Base-by-base conservation (phyloP, 2,797 vertebrate species). In the Enteromius anoplus region DNA sequence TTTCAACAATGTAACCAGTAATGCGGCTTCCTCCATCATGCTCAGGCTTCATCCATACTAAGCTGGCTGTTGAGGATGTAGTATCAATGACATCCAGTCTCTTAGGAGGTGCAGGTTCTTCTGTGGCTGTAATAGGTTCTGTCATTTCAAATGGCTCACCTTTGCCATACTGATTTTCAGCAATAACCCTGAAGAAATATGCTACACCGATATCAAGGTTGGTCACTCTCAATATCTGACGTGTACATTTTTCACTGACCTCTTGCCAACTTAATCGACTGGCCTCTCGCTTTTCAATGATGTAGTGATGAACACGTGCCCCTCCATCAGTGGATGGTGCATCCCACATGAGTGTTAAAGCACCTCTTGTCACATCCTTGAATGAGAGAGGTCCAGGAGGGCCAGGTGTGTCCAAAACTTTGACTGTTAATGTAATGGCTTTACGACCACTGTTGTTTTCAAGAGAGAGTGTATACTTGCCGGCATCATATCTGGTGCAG, bases 1-100 rank as follows among this genome's bases (percentile, higher is more conserved):
- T 96, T 91, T 99, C 98, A 81, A 99, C 93, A 68, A 97, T 93
- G 87, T 99, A 99, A 76, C 95, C 96, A 91, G 95, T 96, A 88
- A 99, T 94, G 68, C 94, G 96, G 88, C 98, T 99, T 85, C 98
- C 98, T 90, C 98, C 98, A 76, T 99, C 98, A 40, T 99, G 98
- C 42, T 99, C 98, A 51, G 98, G 98, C 89, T 99, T 99, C 90
- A 99, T 92, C 98, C 98, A 99, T 85, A 96, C 96, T 90, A 99
- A 93, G 45, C 95, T 95, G 47, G 95, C 98, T 29, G 97, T 96
- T 80, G 97, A 97, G 89, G 93, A 96, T 82, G 95, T 96, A 64
- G 97, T 99, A 88, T 99, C 98, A 8, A 99, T 92, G 32, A 99
- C 91, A 91, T 99, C 97, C 62, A 99, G 91, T 91, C 98, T 96